These are phyloP conservation scores for Motacilla alba DNA, from an alignment of 2,113 vertebrate species.

Conservation along the genomic window DNA sequence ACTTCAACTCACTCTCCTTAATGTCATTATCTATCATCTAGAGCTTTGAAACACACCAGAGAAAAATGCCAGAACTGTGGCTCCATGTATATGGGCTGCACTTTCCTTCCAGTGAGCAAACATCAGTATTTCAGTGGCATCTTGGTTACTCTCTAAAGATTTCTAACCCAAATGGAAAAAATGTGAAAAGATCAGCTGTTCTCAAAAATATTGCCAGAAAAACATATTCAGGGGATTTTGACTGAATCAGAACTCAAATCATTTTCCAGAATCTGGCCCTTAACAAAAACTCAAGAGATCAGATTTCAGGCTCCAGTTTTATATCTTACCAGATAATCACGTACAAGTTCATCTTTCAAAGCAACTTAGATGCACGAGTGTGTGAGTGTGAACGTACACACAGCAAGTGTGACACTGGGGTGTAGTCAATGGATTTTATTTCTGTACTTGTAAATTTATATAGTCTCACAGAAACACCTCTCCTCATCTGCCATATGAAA, in stretches of 20 bases:
- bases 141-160: slow-evolving; percentile 1
- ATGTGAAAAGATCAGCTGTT: slow-evolving; percentile 60
- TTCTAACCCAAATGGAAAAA: slow-evolving; percentile 53
- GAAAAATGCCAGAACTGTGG: background rate
- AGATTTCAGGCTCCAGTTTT: background rate
- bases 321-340: background rate
- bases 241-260: background rate
- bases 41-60: background rate
- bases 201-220: slow-evolving; percentile 42
- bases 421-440: background rate
- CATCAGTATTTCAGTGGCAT: slow-evolving; percentile 43
- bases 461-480: background rate
- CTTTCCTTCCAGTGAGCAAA: background rate
- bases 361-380: background rate
- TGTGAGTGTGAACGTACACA: background rate
- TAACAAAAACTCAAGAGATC: background rate
- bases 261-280: slow-evolving; percentile 37
- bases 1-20: slow-evolving; percentile 31
- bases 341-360: background rate
- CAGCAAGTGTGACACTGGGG: background rate
- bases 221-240: slow-evolving; percentile 32
- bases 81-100: background rate
- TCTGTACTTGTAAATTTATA: background rate
- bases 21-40: slow-evolving; percentile 8
- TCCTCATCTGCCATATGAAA: background rate